Percentiles rank a stretch among this genome's conserved stretches.
These are phyloP conservation scores for Ceyx margarethae DNA, from an alignment of 2,113 vertebrate genomes.

Conservation along the genomic window DNA sequence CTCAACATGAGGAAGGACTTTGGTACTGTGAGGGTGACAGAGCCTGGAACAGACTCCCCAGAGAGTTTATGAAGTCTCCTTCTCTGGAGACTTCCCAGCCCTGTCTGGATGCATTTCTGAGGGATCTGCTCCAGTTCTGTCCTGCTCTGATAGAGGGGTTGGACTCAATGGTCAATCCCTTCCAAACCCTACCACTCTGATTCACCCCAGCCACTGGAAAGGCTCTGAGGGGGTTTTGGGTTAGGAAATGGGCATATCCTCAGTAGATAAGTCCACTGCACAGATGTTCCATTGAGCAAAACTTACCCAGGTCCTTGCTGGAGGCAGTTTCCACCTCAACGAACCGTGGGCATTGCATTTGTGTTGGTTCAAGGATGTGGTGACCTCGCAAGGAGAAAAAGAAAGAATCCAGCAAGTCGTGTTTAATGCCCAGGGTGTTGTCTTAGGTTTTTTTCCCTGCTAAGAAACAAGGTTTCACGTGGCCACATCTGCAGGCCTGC, in stretches of 20 bases:
- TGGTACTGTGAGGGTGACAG: too few species aligned
- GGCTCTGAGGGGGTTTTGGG: background rate
- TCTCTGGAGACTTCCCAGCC: too few species aligned
- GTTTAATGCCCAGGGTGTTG: background rate
- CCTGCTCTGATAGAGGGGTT: too few species aligned
- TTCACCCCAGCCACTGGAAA: background rate
- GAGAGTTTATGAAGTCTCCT: too few species aligned
- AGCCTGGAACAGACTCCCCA: too few species aligned
- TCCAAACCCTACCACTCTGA: too few species aligned
- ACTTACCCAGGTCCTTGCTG: background rate
- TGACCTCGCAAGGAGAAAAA: background rate
- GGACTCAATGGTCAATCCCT: too few species aligned
- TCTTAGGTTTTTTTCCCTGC: fast-evolving
- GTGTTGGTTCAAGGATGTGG: background rate
- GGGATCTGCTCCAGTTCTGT: too few species aligned
- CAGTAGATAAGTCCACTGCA: background rate
- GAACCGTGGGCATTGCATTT: background rate
- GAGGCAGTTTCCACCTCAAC: background rate
- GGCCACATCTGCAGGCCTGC: background rate
- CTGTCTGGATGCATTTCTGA: too few species aligned
- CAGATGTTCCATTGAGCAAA: background rate
- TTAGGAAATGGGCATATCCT: background rate
- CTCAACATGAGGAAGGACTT: too few species aligned
- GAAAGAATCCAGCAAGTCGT: background rate
- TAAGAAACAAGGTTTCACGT: background rate